Conservation (phyloP, 2,888 invertebrate species). For the Caenorhabditis macrosperma region DNA sequence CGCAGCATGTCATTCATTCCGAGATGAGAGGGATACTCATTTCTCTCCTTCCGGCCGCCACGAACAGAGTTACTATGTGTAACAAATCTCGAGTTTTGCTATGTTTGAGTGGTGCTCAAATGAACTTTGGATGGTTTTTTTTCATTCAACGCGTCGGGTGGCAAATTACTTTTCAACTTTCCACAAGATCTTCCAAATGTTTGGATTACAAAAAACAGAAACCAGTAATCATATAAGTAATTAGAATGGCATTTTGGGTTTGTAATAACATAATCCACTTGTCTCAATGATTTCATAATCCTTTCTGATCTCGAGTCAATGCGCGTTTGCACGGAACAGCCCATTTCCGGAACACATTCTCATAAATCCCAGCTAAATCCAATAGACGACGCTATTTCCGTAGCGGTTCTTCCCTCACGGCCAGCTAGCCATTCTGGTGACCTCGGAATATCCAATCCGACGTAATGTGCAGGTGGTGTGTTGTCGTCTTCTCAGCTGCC, state of each 20-base stretch:
- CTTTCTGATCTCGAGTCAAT: too few relatives aligned
- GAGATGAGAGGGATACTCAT: background rate
- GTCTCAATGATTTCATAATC: background rate
- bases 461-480: constrained; percentile 1
- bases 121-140: too few relatives aligned
- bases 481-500: background rate
- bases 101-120: background rate
- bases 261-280: too few relatives aligned
- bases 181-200: too few relatives aligned
- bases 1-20: background rate
- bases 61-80: background rate
- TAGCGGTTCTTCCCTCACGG: too few relatives aligned
- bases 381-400: constrained; percentile 9
- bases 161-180: too few relatives aligned
- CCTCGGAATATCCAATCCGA: constrained; percentile 12
- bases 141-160: too few relatives aligned
- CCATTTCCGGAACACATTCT: constrained; percentile 23
- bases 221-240: too few relatives aligned
- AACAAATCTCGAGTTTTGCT: background rate
- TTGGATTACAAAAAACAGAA: too few relatives aligned
- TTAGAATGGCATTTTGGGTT: too few relatives aligned
- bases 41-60: background rate
- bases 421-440: background rate
- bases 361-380: background rate
- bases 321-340: background rate